These are phyloP conservation scores for Corvus cornix DNA, from an alignment of 2,113 vertebrate species.

Conservation along the genomic window DNA sequence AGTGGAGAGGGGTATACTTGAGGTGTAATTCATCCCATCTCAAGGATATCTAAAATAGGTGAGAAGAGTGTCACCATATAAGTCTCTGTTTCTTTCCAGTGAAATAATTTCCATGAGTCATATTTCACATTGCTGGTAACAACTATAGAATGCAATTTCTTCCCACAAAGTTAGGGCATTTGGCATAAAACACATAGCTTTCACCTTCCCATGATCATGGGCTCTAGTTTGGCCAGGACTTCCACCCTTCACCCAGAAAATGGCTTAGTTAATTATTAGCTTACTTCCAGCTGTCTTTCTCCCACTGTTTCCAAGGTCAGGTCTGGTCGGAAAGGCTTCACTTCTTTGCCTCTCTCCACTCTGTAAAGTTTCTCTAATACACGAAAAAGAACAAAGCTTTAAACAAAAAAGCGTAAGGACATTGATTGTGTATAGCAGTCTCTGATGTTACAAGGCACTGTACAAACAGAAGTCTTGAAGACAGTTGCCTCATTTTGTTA, in stretches of 20 bases:
- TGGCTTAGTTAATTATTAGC: slow-evolving; percentile 25
- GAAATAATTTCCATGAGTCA: neutral
- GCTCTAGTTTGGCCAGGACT: neutral
- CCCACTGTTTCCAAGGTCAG: slow-evolving; percentile 82
- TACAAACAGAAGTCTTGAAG: neutral
- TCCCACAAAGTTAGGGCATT: neutral
- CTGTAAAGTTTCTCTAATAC: slow-evolving; percentile 88
- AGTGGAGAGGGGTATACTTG: neutral
- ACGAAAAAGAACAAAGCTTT: neutral
- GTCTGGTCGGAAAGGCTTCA: slow-evolving; percentile 87
- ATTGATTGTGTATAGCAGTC: neutral
- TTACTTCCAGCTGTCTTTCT: slow-evolving; percentile 87
- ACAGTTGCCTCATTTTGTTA: neutral
- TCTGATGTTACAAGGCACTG: neutral
- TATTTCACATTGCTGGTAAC: neutral
- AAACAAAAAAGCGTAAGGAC: neutral
- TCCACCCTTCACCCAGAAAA: neutral
- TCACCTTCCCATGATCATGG: neutral
- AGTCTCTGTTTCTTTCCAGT: neutral
- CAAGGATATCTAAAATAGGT: neutral
- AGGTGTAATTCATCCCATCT: neutral
- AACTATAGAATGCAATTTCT: neutral
- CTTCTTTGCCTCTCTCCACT: slow-evolving; percentile 76
- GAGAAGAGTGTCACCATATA: neutral
- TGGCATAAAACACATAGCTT: neutral